Evolutionary conservation across 2,888 invertebrate genomes (phyloP), one percentile per base, ranked within the genome.

Genomic region (Coleophora flavipennella): DNA sequence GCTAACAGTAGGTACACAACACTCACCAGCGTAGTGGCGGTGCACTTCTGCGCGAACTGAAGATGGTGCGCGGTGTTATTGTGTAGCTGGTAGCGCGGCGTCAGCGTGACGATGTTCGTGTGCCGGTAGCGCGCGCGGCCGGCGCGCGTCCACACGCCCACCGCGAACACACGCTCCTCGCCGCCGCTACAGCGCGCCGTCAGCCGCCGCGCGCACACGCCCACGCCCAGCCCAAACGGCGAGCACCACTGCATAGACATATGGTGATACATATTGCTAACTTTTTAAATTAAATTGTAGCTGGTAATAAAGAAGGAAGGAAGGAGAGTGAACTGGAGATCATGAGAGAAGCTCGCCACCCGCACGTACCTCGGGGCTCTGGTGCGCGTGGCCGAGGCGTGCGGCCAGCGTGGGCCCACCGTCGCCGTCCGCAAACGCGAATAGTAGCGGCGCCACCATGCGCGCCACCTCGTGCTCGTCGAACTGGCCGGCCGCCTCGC

Each of bases 381-480:
- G 20, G 20, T 20, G 20, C n/a, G n/a, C n/a, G 20, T 20, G 20
- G 20, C 97, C 97, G 9, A 97, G 89, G 20, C 97, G 86, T 46
- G 91, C 90, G 32, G 90, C 86, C 9, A 94, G 76, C 3, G 92
- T 91, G 38, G 94, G 91, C 39, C 91, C 91, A 20, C 92, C 93
- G 64, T 96, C 97, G 29, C 91, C 91, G 72, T 97, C 97, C 2
- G 94, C 90, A 74, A 96, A 96, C 38, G 96, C 94, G 81, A 99
- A 99, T 57, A 98, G 88, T 40, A 99, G 86, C 7, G 99, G 99
- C 37, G 93, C 90, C 39, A 96, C 92, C 88, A 95, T 94, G 51
- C 97, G 88, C 9, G 97, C 98, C 55, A 92, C 88, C 84, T 99
- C 99, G 70, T 99, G 96, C 71, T 99, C 99, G 42, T 91, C 91